A percentile compares a stretch with the other conserved stretches of the same genome.
phyloP scores from a whole-genome alignment of 2,888 invertebrate genomes.

The Lutraria lutraria region DNA sequence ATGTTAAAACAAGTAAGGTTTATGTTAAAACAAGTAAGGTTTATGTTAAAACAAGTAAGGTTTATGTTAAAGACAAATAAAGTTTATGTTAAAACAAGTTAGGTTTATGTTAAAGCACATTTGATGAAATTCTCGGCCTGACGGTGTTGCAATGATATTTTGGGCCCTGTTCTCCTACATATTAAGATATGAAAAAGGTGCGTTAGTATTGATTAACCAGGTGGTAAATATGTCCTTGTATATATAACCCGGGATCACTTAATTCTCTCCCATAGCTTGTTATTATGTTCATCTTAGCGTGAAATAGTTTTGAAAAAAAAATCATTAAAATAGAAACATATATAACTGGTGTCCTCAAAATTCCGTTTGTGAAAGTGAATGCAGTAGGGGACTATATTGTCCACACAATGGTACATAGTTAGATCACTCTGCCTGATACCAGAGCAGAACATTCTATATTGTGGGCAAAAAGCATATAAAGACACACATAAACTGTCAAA shows the following conservation, averaged over 20 bases:
- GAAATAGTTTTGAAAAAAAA: constrained; percentile 18
- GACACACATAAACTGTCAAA: constrained; percentile 59
- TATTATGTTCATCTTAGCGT: background rate
- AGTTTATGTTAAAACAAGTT: too few species aligned
- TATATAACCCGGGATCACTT: background rate
- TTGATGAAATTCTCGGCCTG: too few species aligned
- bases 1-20: too few species aligned
- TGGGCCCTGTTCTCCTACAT: too few species aligned
- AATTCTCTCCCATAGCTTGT: background rate
- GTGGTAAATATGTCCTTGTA: background rate
- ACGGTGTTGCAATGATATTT: too few species aligned
- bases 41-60: too few species aligned
- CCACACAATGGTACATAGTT: background rate
- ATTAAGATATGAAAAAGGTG: background rate
- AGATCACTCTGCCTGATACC: background rate
- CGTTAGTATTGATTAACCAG: constrained; percentile 1
- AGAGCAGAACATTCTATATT: constrained; percentile 37
- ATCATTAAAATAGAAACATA: constrained; percentile 14
- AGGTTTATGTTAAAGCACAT: too few species aligned
- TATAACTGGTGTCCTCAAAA: background rate
- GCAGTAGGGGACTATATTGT: background rate
- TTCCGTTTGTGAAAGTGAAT: background rate
- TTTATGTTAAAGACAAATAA: too few species aligned
- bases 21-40: too few species aligned
- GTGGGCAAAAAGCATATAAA: constrained; percentile 48